Base-by-base conservation (phyloP, 2,888 invertebrate species). In the Drosophila greeni region DNA sequence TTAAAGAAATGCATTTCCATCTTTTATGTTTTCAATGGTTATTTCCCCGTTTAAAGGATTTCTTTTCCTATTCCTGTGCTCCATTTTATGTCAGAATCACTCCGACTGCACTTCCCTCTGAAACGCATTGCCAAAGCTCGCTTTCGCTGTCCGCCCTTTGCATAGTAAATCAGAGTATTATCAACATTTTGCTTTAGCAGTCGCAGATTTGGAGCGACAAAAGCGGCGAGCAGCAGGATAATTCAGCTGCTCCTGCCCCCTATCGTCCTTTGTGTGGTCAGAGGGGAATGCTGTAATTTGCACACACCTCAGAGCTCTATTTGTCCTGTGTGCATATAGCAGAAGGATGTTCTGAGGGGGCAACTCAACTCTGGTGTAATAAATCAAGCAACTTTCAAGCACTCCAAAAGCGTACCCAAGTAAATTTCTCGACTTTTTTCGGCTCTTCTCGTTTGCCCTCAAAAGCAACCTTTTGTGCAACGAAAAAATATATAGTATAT, bases 341-440 rank as follows among this genome's bases (percentile, higher is more conserved):
- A 33, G 49, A 37, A 20, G 29, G 55, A n/a, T 31, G 31, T 40
- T 18, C 24, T 14, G 36, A n/a, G 20, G 16, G 47, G 47, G 36
- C 49, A 53, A n/a, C 37, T 37, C 43, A 57, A 43, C 51, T 49
- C 37, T 49, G 66, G 72, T 67, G 66, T 76, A 82, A 82, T 82
- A 82, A 82, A 82, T 82, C 82, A 82, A 82, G 82, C 80, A 76
- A 79, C 77, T 82, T 78, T 78, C 82, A 72, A 78, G 82, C 75
- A 74, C 81, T 79, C 76, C 76, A 75, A 73, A 80, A 80, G 78
- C 74, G 66, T 67, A 72, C 60, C 72, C 70, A 77, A 79, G 76
- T 70, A 72, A 54, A 66, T 60, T 67, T 72, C 68, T 74, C 64
- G 11, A 18, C 53, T 54, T 66, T 47, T 59, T 53, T 57, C 43